These are phyloP conservation scores for Opisthograptis luteolata DNA, from an alignment of 2,888 invertebrate species.

Conservation along the genomic window DNA sequence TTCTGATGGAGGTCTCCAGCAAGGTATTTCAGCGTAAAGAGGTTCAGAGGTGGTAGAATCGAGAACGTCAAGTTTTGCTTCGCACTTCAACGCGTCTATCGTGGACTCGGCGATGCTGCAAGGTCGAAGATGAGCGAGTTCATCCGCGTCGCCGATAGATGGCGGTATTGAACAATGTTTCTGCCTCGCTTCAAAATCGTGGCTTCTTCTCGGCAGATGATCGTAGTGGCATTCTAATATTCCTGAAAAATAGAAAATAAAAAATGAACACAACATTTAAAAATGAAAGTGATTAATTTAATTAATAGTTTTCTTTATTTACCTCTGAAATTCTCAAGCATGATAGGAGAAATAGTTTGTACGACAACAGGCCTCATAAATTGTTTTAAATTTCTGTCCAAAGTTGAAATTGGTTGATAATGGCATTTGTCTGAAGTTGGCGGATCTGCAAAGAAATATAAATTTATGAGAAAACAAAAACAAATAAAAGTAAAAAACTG, in stretches of 20 bases:
- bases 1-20: slow-evolving; percentile 77
- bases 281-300: no score
- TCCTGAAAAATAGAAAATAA: no score
- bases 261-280: no score
- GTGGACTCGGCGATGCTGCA: slow-evolving; percentile 67
- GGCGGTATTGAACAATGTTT: slow-evolving; percentile 60
- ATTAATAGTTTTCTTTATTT: no score
- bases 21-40: slow-evolving; percentile 88
- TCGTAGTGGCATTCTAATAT: slow-evolving; percentile 87
- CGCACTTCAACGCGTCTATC: slow-evolving; percentile 75
- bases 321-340: slow-evolving; percentile 86
- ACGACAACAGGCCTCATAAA: slow-evolving; percentile 80
- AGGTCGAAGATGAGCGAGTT: slow-evolving; percentile 58
- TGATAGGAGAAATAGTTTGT: slow-evolving; percentile 77
- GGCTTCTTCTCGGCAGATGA: slow-evolving; percentile 78
- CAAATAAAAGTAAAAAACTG: slow-evolving; percentile 20
- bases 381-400: slow-evolving; percentile 77
- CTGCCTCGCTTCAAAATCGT: slow-evolving; percentile 58
- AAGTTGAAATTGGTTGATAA: slow-evolving; percentile 79
- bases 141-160: slow-evolving; percentile 59
- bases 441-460: slow-evolving; percentile 82
- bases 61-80: slow-evolving; percentile 71
- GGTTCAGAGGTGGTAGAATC: slow-evolving; percentile 82
- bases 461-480: no score
- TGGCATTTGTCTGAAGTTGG: slow-evolving; percentile 77